Evolutionary conservation across 1,140 invertebrate species (phyloP), one percentile per base, ranked within the genome.

Genomic region (Lineus longissimus): DNA sequence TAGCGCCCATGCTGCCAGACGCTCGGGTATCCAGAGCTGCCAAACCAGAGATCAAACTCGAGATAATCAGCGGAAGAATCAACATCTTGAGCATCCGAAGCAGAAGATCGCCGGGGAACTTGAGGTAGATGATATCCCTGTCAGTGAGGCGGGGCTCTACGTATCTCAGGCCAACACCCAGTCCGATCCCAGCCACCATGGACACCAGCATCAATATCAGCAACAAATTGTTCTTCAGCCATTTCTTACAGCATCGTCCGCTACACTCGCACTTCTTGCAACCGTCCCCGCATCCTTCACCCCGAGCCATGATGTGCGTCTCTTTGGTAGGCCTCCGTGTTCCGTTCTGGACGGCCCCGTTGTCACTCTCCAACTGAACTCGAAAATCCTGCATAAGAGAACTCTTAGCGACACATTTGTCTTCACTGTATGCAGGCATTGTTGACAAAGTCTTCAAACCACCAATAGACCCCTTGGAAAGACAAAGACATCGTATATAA

Each of bases 81-180:
- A 84, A 70, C 75, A 82, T 81, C 68, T 84, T 83, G 11, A 85
- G 67, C 79, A 84, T 83, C 57, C 82, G 70, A 79, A 85, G 81
- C 13, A 85, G 75, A 6, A 85, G 71, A 68, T 84, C 81, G 29
- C 84, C 84, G 1, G 83, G 83, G 66, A 85, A 84, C 36, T 74
- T 68, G 11, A 79, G 63, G 29, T 58, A 60, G 9, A 62, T 63
- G 33, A 72, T 65, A 11, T 55, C 55, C 30, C 30, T 7, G 17
- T 4, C 2, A 2, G 55, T 59, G 11, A 33, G 31, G 7, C 23
- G 33, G 2, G 67, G 63, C 2, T 59, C 55, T 19, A 15, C 61
- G 6, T 55, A 22, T 55, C 66, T 47, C n/a, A 72, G 29, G 22
- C 31, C 19, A 33, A 73, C 59, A 30, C 72, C 73, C 0, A 74